phyloP scores from a whole-genome alignment of 2,888 invertebrate genomes.

The Hirtodrosophila trivittata region DNA sequence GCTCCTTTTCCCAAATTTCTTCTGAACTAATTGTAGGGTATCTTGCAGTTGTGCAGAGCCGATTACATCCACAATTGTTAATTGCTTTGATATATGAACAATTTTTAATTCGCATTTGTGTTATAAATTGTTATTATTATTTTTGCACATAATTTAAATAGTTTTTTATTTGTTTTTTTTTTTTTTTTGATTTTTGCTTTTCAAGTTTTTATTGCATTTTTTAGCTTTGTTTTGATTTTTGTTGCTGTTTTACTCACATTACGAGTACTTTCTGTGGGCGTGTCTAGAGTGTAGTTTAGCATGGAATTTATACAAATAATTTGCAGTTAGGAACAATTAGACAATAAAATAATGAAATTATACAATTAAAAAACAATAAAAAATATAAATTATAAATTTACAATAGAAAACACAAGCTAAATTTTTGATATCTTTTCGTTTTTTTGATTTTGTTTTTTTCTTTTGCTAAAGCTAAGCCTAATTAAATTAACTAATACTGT shows the following conservation, averaged over 20 bases:
- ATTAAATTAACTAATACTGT: slow-evolving; percentile 78
- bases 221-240: slow-evolving; percentile 37
- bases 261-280: slow-evolving; percentile 16
- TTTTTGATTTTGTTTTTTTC: slow-evolving; percentile 12
- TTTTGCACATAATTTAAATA: slow-evolving; percentile 78
- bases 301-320: slow-evolving; percentile 65
- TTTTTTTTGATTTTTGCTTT: slow-evolving; percentile 23
- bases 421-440: slow-evolving; percentile 3
- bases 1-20: too few relatives aligned
- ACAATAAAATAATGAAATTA: slow-evolving; percentile 36
- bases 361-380: not conserved
- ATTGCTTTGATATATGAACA: not conserved
- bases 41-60: not conserved
- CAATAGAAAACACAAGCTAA: slow-evolving; percentile 39
- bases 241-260: slow-evolving; percentile 31
- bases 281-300: slow-evolving; percentile 58
- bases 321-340: slow-evolving; percentile 71
- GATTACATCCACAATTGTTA: not conserved
- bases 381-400: slow-evolving; percentile 30
- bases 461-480: slow-evolving; percentile 63
- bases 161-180: slow-evolving; percentile 34
- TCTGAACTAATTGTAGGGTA: not conserved
- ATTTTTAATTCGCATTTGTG: slow-evolving; percentile 49
- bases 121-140: slow-evolving; percentile 76
- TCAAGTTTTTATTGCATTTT: slow-evolving; percentile 9